These are phyloP conservation scores for Rhadina sibilatrix DNA, from an alignment of 2,113 vertebrate genomes.

Conservation along the genomic window DNA sequence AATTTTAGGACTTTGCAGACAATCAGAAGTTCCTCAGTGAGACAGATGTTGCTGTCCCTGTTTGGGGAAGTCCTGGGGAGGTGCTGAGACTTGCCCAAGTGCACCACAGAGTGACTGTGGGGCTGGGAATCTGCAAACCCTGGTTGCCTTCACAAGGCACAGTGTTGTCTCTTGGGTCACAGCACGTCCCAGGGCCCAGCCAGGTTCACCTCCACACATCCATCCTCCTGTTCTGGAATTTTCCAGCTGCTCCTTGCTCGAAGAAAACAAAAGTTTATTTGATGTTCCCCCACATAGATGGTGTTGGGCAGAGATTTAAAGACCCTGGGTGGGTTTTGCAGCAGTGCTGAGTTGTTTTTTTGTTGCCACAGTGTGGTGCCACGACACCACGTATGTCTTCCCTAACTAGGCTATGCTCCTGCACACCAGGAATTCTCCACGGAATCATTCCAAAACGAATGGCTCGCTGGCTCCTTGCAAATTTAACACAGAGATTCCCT, in stretches of 20 bases:
- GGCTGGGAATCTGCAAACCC: background rate
- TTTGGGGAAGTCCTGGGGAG: background rate
- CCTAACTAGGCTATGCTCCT: background rate
- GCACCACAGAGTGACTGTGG: background rate
- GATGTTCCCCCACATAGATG: background rate
- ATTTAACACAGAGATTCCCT: background rate
- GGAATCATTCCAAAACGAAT: background rate
- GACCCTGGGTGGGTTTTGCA: background rate
- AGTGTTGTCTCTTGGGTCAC: background rate
- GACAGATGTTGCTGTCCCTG: background rate
- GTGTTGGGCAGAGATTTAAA: background rate
- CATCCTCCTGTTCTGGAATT: background rate
- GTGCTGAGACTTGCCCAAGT: background rate
- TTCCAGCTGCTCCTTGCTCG: background rate
- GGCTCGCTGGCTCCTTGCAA: background rate
- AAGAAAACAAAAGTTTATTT: background rate
- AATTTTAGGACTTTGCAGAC: background rate
- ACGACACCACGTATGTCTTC: rapidly evolving
- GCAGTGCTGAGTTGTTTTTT: background rate
- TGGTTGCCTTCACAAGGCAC: background rate
- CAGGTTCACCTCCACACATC: background rate
- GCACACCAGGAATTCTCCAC: background rate
- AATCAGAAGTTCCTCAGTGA: background rate
- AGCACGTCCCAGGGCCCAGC: background rate
- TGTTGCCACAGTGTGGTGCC: slow-evolving; percentile 48